These are phyloP conservation scores for Drosophila nigricruria DNA, from an alignment of 2,888 invertebrate species.

Conservation along the genomic window DNA sequence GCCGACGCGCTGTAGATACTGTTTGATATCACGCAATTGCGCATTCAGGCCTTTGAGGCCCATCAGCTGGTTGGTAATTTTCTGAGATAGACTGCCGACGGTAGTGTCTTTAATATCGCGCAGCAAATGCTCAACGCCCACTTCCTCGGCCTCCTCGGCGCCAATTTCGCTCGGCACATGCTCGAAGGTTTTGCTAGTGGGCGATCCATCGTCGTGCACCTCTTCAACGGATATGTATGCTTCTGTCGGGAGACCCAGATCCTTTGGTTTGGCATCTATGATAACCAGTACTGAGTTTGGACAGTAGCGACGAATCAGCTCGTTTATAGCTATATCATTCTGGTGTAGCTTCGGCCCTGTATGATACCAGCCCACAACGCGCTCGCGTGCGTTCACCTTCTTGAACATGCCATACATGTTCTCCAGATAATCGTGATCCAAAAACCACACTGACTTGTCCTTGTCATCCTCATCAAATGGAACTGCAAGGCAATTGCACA, in stretches of 20 bases:
- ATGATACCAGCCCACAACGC: slow-evolving; percentile 99
- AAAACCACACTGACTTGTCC: slow-evolving; percentile 99
- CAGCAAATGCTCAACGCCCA: slow-evolving; percentile 99
- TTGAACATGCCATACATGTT: slow-evolving; percentile 99
- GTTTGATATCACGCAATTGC: slow-evolving; percentile 96
- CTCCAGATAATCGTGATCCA: slow-evolving; percentile 99
- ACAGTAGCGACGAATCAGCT: slow-evolving; percentile 97
- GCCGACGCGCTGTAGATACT: slow-evolving; percentile 93
- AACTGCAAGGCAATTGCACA: slow-evolving; percentile 87
- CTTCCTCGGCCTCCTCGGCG: slow-evolving; percentile 99
- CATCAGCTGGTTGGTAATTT: slow-evolving; percentile 97
- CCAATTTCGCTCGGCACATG: slow-evolving; percentile 99
- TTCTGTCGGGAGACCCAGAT: slow-evolving; percentile 98
- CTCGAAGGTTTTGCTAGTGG: slow-evolving; percentile 99
- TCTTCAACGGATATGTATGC: slow-evolving; percentile 99
- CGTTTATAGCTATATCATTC: slow-evolving; percentile 99
- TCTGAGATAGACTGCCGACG: slow-evolving; percentile 98
- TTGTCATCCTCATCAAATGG: slow-evolving; percentile 99
- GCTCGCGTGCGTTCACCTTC: slow-evolving; percentile 99
- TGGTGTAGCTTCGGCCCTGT: slow-evolving; percentile 99
- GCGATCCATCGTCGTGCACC: slow-evolving; percentile 99
- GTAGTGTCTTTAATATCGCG: slow-evolving; percentile 98
- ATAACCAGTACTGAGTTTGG: slow-evolving; percentile 99
- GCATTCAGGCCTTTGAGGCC: slow-evolving; percentile 97
- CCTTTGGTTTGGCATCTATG: slow-evolving; percentile 99